Evolutionary conservation across 2,888 invertebrate species (phyloP).

Genomic region (Agonopterix subpropinquella): DNA sequence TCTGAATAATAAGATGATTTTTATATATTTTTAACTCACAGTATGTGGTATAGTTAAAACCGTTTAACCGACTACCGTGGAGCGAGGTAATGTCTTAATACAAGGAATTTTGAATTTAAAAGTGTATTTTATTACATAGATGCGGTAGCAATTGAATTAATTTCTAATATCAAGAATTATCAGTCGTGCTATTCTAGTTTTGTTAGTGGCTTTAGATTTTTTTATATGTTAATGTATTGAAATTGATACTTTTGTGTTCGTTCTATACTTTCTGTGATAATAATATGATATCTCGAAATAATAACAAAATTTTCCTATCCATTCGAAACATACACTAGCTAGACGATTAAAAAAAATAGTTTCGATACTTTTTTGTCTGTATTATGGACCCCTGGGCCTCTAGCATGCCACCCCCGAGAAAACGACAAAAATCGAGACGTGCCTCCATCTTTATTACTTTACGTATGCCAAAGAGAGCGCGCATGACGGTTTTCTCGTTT

Average conservation of each 20-base stretch:
- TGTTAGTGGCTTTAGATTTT: background rate
- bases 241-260: background rate
- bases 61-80: slow-evolving; percentile 1
- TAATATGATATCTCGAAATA: too few relatives aligned
- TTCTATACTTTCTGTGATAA: background rate
- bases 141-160: slow-evolving; percentile 10
- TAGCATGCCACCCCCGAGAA: too few relatives aligned
- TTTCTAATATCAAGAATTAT: slow-evolving; percentile 7
- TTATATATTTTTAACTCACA: background rate
- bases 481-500: too few relatives aligned
- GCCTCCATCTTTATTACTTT: too few relatives aligned
- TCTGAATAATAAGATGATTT: background rate
- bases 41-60: background rate
- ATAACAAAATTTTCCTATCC: too few relatives aligned
- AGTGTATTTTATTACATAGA: slow-evolving; percentile 3
- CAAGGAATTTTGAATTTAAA: background rate
- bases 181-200: slow-evolving; percentile 3
- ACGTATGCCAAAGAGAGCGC: too few relatives aligned
- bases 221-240: background rate
- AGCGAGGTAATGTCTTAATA: slow-evolving; percentile 4
- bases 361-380: too few relatives aligned
- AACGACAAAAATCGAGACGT: too few relatives aligned
- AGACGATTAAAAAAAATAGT: too few relatives aligned
- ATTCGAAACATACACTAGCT: too few relatives aligned
- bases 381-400: too few relatives aligned